These are phyloP conservation scores for Sapayoa aenigma DNA, from an alignment of 2,113 vertebrate species.

Conservation along the genomic window DNA sequence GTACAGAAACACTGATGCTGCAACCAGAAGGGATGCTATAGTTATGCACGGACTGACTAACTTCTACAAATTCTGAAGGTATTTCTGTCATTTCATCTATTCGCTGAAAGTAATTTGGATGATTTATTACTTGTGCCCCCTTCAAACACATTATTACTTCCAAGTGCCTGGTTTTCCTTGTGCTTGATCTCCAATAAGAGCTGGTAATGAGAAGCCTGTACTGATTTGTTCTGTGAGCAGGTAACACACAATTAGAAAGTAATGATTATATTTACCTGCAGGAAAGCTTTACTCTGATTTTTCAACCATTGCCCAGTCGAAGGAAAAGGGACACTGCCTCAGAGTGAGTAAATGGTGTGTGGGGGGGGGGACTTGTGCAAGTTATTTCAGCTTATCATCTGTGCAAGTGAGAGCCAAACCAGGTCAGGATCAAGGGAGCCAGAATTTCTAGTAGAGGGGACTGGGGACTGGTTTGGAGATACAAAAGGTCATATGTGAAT, in stretches of 20 bases:
- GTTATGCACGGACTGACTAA: background rate
- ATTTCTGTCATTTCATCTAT: conserved; percentile 12
- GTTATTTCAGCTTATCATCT: background rate
- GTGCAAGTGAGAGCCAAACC: background rate
- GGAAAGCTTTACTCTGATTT: background rate
- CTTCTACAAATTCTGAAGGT: background rate
- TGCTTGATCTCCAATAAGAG: background rate
- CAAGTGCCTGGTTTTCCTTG: background rate
- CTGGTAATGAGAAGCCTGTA: background rate
- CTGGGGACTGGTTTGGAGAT: background rate
- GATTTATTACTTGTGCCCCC: background rate
- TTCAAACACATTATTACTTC: conserved; percentile 19
- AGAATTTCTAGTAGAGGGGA: background rate
- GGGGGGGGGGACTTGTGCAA: no score
- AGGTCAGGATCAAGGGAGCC: background rate
- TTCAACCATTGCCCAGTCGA: background rate
- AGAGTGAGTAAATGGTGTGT: background rate
- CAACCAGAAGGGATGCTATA: background rate
- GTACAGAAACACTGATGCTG: background rate
- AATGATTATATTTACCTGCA: background rate
- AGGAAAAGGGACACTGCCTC: background rate
- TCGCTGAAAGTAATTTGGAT: conserved; percentile 3
- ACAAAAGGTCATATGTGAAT: background rate
- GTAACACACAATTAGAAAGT: background rate
- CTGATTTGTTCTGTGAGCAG: background rate